Conservation (phyloP, 2,888 invertebrate genomes). For the Quadroppia sp. region DNA sequence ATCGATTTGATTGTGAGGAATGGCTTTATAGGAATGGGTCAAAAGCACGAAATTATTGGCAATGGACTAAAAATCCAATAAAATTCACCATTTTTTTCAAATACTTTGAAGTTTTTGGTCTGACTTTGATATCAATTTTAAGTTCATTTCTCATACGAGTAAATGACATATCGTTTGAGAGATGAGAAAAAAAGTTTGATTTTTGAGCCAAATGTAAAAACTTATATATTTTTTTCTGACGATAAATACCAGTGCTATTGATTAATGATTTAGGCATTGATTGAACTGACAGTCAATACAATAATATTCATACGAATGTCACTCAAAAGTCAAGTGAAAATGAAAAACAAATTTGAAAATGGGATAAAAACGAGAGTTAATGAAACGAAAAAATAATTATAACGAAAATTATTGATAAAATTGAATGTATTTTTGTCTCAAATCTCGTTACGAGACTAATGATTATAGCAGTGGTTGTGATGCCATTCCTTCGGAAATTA, state of each 20-base stretch:
- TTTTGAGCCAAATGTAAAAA: too few species aligned
- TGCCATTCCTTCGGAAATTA: background rate
- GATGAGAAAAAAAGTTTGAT: background rate
- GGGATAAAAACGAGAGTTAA: background rate
- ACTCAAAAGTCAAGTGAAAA: too few species aligned
- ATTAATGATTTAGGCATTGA: background rate
- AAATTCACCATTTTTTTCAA: background rate
- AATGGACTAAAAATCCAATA: background rate
- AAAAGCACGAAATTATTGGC: background rate
- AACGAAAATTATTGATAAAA: background rate
- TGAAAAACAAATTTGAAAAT: too few species aligned
- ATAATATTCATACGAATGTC: too few species aligned
- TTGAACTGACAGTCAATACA: background rate
- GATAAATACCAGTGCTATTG: background rate
- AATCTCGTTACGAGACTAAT: background rate
- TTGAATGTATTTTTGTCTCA: background rate
- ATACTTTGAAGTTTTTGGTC: background rate
- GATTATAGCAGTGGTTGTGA: background rate
- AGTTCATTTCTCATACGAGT: background rate
- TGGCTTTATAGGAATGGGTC: background rate
- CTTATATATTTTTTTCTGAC: background rate
- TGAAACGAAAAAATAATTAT: background rate
- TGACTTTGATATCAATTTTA: conserved; percentile 1
- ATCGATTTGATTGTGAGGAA: background rate
- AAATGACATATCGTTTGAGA: background rate